Evolutionary conservation across 2,113 vertebrate species (phyloP).

Genomic region (Odontophorus gujanensis): DNA sequence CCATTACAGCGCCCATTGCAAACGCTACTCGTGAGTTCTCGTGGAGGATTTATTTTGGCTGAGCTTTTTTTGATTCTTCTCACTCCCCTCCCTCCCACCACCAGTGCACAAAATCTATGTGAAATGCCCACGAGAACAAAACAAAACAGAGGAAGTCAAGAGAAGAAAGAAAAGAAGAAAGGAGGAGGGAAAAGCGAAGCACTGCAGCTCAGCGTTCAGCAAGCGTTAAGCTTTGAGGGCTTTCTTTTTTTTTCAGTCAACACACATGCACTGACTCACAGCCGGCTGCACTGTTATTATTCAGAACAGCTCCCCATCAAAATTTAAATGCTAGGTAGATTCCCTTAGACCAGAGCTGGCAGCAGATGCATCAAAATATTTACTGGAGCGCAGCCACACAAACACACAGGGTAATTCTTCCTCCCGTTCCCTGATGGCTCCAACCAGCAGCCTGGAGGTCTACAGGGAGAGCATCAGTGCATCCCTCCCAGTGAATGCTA

Average conservation of each 20-base stretch:
- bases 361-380: slow-evolving; percentile 76
- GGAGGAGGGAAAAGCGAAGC: slow-evolving; percentile 65
- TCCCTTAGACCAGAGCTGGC: slow-evolving; percentile 67
- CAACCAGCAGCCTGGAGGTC: slow-evolving; percentile 73
- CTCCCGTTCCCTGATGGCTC: slow-evolving; percentile 65
- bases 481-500: slow-evolving; percentile 61
- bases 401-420: slow-evolving; percentile 73
- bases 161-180: slow-evolving; percentile 55
- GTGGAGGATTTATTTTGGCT: slow-evolving; percentile 56
- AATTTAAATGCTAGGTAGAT: slow-evolving; percentile 75
- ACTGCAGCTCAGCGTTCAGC: slow-evolving; percentile 77
- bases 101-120: slow-evolving; percentile 52
- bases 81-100: slow-evolving; percentile 1
- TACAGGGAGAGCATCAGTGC: slow-evolving; percentile 52
- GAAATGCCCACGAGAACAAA: slow-evolving; percentile 43
- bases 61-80: not conserved
- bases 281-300: slow-evolving; percentile 75
- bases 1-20: slow-evolving; percentile 96
- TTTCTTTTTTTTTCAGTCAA: slow-evolving; percentile 68
- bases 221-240: slow-evolving; percentile 71
- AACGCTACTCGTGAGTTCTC: slow-evolving; percentile 65
- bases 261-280: slow-evolving; percentile 80
- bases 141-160: slow-evolving; percentile 49
- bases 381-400: slow-evolving; percentile 72
- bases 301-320: slow-evolving; percentile 73